Evolutionary conservation across 1,140 invertebrate genomes (phyloP).

Genomic region (Conus betulinus): DNA sequence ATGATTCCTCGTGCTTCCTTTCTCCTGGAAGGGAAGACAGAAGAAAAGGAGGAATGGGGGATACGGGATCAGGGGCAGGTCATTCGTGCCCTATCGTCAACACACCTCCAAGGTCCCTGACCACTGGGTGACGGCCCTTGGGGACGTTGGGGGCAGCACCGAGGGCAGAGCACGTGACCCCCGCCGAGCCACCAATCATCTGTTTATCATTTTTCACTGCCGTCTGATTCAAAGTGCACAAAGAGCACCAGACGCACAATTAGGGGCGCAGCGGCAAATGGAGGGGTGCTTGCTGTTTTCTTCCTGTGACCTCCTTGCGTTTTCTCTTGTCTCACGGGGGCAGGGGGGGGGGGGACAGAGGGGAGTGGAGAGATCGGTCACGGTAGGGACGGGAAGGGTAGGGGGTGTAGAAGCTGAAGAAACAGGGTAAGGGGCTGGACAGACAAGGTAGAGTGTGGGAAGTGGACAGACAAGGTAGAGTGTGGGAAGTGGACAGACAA

Average conservation of each 20-base stretch:
- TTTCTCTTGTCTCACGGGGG: not conserved
- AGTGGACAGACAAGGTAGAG: no score
- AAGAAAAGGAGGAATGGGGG: not conserved
- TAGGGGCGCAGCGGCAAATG: not conserved
- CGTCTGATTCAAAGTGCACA: not conserved
- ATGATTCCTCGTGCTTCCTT: not conserved
- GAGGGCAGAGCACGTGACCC: not conserved
- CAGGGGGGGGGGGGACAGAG: not conserved
- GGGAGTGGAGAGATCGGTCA: not conserved
- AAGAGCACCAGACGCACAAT: not conserved
- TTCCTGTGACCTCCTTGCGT: not conserved
- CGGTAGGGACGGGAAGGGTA: not conserved
- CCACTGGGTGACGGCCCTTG: not conserved
- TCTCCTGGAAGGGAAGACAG: not conserved
- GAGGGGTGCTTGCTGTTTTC: not conserved
- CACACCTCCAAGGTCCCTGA: not conserved
- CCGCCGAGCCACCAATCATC: not conserved
- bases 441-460: no score
- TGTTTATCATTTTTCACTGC: slow-evolving; percentile 20
- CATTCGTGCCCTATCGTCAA: not conserved
- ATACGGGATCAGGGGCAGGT: not conserved
- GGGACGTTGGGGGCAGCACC: not conserved
- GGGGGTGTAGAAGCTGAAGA: no score
- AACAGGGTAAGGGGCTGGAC: no score
- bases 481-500: no score